phyloP scores from a whole-genome alignment of 2,113 vertebrate species.

The Furnarius figulus region DNA sequence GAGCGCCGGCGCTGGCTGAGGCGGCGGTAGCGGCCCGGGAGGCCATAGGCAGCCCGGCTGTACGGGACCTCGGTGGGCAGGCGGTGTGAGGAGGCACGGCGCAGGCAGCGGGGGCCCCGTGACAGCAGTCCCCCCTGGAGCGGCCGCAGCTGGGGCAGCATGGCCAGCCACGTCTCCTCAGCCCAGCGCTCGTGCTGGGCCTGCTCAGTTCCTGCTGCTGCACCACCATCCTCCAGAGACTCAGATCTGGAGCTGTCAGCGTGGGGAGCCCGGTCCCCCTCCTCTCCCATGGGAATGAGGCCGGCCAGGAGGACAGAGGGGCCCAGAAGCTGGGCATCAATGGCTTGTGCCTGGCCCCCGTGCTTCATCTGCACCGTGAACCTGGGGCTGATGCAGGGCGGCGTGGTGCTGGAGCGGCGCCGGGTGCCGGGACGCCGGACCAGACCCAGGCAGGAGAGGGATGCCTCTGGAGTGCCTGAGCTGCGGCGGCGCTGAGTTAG shows the following conservation, averaged over 20 bases:
- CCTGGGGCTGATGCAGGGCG: conserved; percentile 81
- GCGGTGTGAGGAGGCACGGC: conserved; percentile 76
- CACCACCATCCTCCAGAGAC: neutral
- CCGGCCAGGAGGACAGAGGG: conserved; percentile 79
- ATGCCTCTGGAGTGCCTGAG: conserved; percentile 61
- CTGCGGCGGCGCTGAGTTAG: conserved; percentile 76
- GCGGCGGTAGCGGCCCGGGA: conserved; percentile 75
- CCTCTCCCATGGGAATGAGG: conserved; percentile 73
- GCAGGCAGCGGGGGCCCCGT: conserved; percentile 75
- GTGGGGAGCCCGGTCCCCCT: neutral
- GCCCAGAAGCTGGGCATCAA: conserved; percentile 75
- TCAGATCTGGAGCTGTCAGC: neutral
- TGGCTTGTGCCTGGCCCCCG: neutral
- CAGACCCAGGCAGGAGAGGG: conserved; percentile 52
- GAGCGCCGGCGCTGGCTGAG: conserved; percentile 73
- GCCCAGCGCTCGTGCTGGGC: neutral
- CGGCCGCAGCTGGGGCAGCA: neutral
- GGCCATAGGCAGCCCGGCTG: conserved; percentile 49
- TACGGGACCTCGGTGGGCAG: conserved; percentile 66
- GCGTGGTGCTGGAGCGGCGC: conserved; percentile 86
- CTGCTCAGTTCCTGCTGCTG: neutral
- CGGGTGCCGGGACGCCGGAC: neutral
- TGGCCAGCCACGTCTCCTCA: neutral
- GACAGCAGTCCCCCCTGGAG: conserved; percentile 46
- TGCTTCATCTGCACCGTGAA: conserved; percentile 73